Evolutionary conservation across 2,888 invertebrate genomes (phyloP).

Genomic region (Agrypnus murinus): DNA sequence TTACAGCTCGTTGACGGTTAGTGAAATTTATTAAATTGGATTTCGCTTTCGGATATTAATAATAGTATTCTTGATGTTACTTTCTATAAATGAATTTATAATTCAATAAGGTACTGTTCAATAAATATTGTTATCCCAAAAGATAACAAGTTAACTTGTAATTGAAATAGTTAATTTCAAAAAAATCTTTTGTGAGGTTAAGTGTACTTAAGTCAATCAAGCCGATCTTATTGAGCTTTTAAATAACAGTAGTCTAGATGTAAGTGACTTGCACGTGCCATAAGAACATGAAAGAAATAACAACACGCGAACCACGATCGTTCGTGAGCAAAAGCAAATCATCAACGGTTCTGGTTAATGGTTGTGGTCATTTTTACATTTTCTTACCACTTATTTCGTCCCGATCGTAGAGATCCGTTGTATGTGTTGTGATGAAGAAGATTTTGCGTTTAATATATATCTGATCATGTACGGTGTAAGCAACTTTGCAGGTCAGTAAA

Average conservation of each 20-base stretch:
- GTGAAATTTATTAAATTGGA: slow-evolving; percentile 16
- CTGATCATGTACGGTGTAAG: too few species aligned
- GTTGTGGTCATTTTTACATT: slow-evolving; percentile 59
- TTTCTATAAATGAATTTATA: slow-evolving; percentile 5
- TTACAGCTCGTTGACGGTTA: slow-evolving; percentile 18
- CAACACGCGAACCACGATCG: slow-evolving; percentile 65
- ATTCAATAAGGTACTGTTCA: slow-evolving; percentile 4
- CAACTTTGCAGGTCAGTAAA: too few species aligned
- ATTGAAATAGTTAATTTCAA: too few species aligned
- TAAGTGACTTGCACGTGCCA: slow-evolving; percentile 64
- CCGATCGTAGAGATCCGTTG: not conserved
- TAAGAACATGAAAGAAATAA: slow-evolving; percentile 57
- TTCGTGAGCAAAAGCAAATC: slow-evolving; percentile 61
- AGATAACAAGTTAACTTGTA: too few species aligned
- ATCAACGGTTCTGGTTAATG: slow-evolving; percentile 49
- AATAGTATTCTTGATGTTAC: not conserved
- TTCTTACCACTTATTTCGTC: slow-evolving; percentile 43
- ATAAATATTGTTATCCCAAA: too few species aligned
- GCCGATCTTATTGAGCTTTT: slow-evolving; percentile 35
- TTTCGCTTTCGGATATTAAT: slow-evolving; percentile 14
- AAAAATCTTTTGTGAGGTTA: too few species aligned
- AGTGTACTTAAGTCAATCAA: too few species aligned
- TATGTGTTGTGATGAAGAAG: too few species aligned
- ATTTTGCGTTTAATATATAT: too few species aligned
- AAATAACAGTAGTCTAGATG: slow-evolving; percentile 61